Conservation (phyloP, 2,888 invertebrate genomes). For the Gari tellinella region DNA sequence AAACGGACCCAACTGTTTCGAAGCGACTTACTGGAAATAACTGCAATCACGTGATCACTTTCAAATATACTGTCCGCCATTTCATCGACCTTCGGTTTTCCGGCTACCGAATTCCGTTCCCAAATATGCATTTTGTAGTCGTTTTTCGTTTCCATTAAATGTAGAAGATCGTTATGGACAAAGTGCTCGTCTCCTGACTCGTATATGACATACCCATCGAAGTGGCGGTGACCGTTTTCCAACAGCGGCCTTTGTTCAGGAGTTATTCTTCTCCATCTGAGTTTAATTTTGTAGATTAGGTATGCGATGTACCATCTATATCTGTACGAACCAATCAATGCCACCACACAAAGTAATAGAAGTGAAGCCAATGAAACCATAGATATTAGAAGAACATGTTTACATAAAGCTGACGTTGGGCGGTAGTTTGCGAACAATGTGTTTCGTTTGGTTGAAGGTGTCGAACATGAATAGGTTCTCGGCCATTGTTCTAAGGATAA, state of each 20-base stretch:
- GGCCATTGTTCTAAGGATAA: slow-evolving; percentile 21
- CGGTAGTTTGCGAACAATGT: slow-evolving; percentile 5
- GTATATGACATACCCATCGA: slow-evolving; percentile 38
- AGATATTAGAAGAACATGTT: background rate
- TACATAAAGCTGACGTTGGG: slow-evolving; percentile 2
- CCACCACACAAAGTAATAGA: slow-evolving; percentile 15
- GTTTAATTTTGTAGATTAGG: slow-evolving; percentile 19
- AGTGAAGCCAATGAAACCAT: slow-evolving; percentile 9
- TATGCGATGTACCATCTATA: slow-evolving; percentile 43
- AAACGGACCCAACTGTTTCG: slow-evolving; percentile 35
- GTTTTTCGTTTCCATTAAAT: slow-evolving; percentile 23
- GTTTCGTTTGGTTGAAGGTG: slow-evolving; percentile 14
- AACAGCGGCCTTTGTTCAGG: slow-evolving; percentile 25
- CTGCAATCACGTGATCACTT: slow-evolving; percentile 22
- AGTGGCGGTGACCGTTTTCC: background rate
- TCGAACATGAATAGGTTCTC: slow-evolving; percentile 19
- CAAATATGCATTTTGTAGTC: slow-evolving; percentile 30
- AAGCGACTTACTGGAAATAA: slow-evolving; percentile 32
- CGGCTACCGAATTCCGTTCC: slow-evolving; percentile 27
- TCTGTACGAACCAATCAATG: slow-evolving; percentile 4
- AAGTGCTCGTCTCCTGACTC: slow-evolving; percentile 15
- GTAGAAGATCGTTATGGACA: slow-evolving; percentile 15
- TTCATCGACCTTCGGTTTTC: slow-evolving; percentile 14
- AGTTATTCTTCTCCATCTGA: background rate
- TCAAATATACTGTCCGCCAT: slow-evolving; percentile 31